These are phyloP conservation scores for Philereme transversata DNA, from an alignment of 2,888 invertebrate genomes.

Conservation along the genomic window DNA sequence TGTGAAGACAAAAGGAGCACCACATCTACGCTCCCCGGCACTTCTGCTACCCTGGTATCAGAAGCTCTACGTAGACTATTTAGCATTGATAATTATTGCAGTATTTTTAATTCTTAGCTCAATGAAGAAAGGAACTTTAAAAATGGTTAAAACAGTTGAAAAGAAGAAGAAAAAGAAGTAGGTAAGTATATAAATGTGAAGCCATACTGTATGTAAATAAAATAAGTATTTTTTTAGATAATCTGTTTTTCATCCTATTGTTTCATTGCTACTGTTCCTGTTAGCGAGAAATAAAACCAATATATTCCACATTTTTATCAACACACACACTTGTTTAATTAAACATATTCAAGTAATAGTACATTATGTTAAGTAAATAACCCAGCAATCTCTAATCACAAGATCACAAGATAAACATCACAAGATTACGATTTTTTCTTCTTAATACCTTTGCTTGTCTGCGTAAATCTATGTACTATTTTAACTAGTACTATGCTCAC, in stretches of 20 bases:
- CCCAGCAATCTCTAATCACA: neutral
- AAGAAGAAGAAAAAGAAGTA: constrained; percentile 18
- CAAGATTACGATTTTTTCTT: constrained; percentile 21
- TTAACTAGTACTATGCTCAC: constrained; percentile 10
- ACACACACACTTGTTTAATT: too few relatives aligned
- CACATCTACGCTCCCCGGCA: constrained; percentile 69
- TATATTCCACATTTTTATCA: too few relatives aligned
- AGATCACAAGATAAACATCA: neutral
- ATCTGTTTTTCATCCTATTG: neutral
- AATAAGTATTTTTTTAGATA: neutral
- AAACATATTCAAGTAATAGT: too few relatives aligned
- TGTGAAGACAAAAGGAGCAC: constrained; percentile 82
- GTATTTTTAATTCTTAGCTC: constrained; percentile 2
- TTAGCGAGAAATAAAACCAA: too few relatives aligned
- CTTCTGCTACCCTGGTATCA: constrained; percentile 56
- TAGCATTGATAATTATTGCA: constrained; percentile 37
- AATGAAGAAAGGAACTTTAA: neutral
- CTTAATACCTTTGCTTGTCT: constrained; percentile 8
- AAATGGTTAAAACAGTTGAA: constrained; percentile 3
- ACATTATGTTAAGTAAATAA: too few relatives aligned
- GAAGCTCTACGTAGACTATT: constrained; percentile 62
- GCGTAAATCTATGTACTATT: constrained; percentile 13
- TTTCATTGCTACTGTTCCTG: too few relatives aligned
- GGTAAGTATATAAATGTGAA: neutral
- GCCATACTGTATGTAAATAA: neutral